phyloP scores from a whole-genome alignment of 2,888 invertebrate genomes.

The Chalcis sispes region DNA sequence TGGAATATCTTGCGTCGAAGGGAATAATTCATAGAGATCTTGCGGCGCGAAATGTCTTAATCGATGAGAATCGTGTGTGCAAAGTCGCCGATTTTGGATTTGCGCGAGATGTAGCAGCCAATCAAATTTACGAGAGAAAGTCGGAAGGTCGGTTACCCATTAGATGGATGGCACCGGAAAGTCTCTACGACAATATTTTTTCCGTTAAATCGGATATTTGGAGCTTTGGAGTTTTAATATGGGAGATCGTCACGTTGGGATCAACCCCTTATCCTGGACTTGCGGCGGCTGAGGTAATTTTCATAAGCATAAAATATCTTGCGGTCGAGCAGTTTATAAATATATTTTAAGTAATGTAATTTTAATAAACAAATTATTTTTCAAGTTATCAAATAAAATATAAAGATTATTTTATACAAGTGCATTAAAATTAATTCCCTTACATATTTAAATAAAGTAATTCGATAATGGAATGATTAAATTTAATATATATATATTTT shows the following conservation, averaged over 20 bases:
- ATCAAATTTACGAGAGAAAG: conserved; percentile 92
- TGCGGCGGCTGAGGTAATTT: conserved; percentile 88
- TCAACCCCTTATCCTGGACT: conserved; percentile 96
- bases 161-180: conserved; percentile 98
- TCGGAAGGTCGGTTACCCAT: conserved; percentile 84
- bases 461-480: no score
- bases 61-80: conserved; percentile 91
- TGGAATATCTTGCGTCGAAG: conserved; percentile 73
- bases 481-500: conserved; percentile 59
- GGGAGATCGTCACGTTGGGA: conserved; percentile 97
- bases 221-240: conserved; percentile 96
- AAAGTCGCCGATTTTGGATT: conserved; percentile 97
- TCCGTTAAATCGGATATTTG: conserved; percentile 96
- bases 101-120: conserved; percentile 91
- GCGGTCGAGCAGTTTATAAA: no score
- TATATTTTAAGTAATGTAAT: background rate
- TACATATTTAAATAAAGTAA: no score
- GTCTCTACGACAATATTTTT: conserved; percentile 95
- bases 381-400: no score
- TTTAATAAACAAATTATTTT: background rate
- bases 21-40: conserved; percentile 91
- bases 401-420: background rate
- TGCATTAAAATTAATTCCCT: no score
- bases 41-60: conserved; percentile 91
- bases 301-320: background rate